phyloP scores from a whole-genome alignment of 2,797 vertebrate species.

The Haliaeetus albicilla region DNA sequence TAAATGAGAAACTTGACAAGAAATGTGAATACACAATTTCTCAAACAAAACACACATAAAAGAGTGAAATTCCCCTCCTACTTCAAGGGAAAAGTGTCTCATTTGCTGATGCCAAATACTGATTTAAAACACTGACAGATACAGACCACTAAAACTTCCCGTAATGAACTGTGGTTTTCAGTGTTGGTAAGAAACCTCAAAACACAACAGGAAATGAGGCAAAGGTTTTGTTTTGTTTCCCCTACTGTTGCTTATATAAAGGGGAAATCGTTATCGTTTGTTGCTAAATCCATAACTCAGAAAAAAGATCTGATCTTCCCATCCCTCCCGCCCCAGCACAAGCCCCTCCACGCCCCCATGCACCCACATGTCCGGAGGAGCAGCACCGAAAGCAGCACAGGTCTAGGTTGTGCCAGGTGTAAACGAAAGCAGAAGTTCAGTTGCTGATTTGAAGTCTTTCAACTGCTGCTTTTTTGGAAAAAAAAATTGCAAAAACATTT shows the following conservation, averaged over 20 bases:
- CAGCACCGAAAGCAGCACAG: not conserved
- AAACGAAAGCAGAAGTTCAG: not conserved
- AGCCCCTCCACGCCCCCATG: not conserved
- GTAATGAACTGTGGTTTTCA: constrained; percentile 68
- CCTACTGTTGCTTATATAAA: constrained; percentile 4
- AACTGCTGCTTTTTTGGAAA: not conserved
- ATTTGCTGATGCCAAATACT: constrained; percentile 44
- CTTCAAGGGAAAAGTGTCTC: constrained; percentile 58
- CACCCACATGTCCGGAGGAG: accelerated
- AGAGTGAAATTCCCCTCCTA: constrained; percentile 47
- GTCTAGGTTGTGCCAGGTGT: not conserved
- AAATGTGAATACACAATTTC: not conserved
- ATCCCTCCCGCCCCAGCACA: not conserved
- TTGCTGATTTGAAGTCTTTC: not conserved
- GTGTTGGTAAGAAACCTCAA: constrained; percentile 70
- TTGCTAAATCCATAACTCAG: constrained; percentile 6
- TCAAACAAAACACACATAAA: constrained; percentile 25
- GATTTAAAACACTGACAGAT: constrained; percentile 54
- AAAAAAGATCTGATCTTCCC: not conserved
- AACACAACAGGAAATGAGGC: constrained; percentile 69
- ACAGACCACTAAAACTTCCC: constrained; percentile 69
- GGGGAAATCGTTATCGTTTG: not conserved
- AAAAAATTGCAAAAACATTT: not conserved
- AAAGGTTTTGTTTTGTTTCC: constrained; percentile 42
- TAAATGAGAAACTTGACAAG: constrained; percentile 13